These are phyloP conservation scores for Podarcis lilfordi DNA, from an alignment of 2,797 vertebrate genomes.

Conservation along the genomic window DNA sequence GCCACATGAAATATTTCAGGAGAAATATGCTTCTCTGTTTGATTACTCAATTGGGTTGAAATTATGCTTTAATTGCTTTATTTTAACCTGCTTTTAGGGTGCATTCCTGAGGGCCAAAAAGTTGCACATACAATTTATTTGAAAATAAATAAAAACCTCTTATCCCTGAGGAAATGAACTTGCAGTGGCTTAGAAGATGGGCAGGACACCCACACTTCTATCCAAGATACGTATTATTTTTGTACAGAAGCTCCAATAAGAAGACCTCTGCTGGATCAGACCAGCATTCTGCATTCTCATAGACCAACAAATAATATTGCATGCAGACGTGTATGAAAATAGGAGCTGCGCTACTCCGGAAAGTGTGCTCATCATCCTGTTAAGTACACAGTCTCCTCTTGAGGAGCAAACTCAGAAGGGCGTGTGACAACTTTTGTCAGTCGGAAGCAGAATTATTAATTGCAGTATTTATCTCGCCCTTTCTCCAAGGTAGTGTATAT, in stretches of 20 bases:
- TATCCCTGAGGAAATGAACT: background rate
- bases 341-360: background rate
- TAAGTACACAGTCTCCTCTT: background rate
- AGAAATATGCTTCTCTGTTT: background rate
- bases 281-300: no score
- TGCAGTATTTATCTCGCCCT: background rate
- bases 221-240: background rate
- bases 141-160: background rate
- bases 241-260: background rate
- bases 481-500: background rate
- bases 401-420: background rate
- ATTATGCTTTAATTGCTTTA: background rate
- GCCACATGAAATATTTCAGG: background rate
- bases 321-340: background rate
- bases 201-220: background rate
- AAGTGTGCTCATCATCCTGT: background rate
- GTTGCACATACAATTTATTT: background rate
- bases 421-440: background rate
- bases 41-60: background rate
- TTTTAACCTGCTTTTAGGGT: background rate
- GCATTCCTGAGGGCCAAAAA: background rate
- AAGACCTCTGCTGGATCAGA: no score
- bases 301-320: background rate
- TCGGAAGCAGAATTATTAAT: background rate
- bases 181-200: background rate